Evolutionary conservation across 2,888 invertebrate genomes (phyloP).

Genomic region (Smittia aterrima): DNA sequence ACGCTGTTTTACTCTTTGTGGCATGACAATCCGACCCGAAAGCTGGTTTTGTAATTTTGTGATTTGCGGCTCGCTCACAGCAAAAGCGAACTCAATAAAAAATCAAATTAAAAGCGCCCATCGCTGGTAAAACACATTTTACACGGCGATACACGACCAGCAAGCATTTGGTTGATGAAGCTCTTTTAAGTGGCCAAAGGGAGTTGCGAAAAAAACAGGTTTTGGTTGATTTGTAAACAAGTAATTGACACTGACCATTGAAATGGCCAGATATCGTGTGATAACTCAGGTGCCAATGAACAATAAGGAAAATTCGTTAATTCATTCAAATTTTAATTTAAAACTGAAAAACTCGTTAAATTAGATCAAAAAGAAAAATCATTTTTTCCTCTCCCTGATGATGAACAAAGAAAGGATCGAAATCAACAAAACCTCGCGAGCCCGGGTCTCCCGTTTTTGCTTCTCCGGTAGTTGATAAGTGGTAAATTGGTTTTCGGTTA

Average conservation of each 20-base stretch:
- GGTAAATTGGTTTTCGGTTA: slow-evolving; percentile 36
- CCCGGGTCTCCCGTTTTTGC: not conserved
- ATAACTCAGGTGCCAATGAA: no score
- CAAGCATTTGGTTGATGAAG: not conserved
- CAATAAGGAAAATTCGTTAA: no score
- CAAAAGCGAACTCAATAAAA: slow-evolving; percentile 40
- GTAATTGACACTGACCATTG: no score
- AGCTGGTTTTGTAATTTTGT: slow-evolving; percentile 37
- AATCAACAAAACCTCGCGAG: not conserved
- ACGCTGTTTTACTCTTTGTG: not conserved
- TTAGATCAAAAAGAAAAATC: no score
- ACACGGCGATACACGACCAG: not conserved
- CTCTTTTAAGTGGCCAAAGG: no score
- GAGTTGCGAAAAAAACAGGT: no score
- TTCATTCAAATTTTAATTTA: no score
- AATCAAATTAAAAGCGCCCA: slow-evolving; percentile 36
- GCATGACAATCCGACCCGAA: not conserved
- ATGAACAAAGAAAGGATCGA: not conserved
- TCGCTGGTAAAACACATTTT: slow-evolving; percentile 16
- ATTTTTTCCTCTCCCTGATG: not conserved
- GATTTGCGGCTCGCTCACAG: slow-evolving; percentile 18
- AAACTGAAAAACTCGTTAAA: no score
- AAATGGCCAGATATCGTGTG: no score
- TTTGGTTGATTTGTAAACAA: no score
- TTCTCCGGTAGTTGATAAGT: slow-evolving; percentile 30